phyloP scores from a whole-genome alignment of 1,140 invertebrate species.

The Zaprionus tsacasi region DNA sequence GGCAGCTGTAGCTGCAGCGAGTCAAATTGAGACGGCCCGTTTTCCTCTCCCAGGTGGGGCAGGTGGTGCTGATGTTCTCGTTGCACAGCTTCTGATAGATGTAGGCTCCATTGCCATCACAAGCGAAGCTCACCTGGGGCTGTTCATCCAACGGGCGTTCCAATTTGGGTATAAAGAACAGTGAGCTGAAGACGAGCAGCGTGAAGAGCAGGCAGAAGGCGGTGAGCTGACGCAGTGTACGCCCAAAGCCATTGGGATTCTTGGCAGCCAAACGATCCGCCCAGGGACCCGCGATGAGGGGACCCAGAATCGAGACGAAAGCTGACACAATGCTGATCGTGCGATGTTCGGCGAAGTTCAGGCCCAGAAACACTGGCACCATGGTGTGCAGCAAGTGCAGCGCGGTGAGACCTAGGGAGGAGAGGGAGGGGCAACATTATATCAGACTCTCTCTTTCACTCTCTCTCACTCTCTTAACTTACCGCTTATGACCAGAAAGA shows the following conservation, averaged over 20 bases:
- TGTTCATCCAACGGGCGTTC: constrained; percentile 85
- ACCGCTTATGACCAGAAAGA: constrained; percentile 80
- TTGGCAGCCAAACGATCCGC: constrained; percentile 87
- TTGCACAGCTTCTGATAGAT: constrained; percentile 89
- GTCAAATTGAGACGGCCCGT: constrained; percentile 85
- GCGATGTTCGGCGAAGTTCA: constrained; percentile 88
- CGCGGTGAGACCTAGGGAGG: constrained; percentile 88
- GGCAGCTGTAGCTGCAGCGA: constrained; percentile 87
- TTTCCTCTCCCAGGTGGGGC: constrained; percentile 88
- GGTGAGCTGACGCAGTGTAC: constrained; percentile 87
- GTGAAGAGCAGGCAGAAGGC: constrained; percentile 88
- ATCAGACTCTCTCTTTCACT: not conserved
- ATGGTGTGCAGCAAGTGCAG: constrained; percentile 90
- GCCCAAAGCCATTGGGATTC: constrained; percentile 71
- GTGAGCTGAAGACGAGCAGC: constrained; percentile 88
- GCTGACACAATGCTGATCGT: constrained; percentile 90
- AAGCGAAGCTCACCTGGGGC: constrained; percentile 88
- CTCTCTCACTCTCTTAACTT: constrained; percentile 21
- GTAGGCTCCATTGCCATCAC: constrained; percentile 87
- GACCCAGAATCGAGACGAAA: constrained; percentile 89
- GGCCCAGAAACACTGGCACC: constrained; percentile 89
- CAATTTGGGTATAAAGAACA: constrained; percentile 88
- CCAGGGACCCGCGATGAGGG: constrained; percentile 87
- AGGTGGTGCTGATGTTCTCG: constrained; percentile 86
- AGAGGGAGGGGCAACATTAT: not conserved